phyloP scores from a whole-genome alignment of 2,888 invertebrate species.

The Himalopsyche kuldschensis region DNA sequence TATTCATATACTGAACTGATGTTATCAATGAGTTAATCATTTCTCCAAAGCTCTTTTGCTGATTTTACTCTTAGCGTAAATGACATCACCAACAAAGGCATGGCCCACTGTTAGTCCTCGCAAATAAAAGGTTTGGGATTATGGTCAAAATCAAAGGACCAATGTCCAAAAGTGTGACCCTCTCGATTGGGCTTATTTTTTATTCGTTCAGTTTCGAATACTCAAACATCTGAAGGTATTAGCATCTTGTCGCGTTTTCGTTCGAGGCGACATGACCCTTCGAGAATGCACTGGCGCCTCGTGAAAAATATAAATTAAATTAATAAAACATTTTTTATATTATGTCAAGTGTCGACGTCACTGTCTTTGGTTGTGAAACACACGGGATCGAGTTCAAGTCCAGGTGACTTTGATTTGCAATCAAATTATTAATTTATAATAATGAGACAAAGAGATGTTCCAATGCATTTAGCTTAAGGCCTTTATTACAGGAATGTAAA shows the following conservation, averaged over 20 bases:
- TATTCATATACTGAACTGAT: no score
- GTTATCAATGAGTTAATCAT: no score
- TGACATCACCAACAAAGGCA: background rate
- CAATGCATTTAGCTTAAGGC: no score
- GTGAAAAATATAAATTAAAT: background rate
- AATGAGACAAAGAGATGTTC: no score
- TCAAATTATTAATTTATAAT: no score
- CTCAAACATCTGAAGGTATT: conserved; percentile 11
- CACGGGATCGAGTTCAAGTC: no score
- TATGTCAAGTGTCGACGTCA: no score
- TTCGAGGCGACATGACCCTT: conserved; percentile 1
- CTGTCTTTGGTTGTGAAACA: no score
- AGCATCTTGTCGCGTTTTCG: conserved; percentile 6
- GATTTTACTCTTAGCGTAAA: background rate
- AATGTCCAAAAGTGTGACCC: background rate
- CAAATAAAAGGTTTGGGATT: background rate
- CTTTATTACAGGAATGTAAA: no score
- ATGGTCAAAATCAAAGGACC: background rate
- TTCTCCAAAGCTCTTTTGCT: background rate
- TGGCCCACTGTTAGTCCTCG: background rate
- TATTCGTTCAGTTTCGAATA: background rate
- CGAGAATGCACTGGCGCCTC: background rate
- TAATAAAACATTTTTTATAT: no score
- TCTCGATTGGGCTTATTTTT: background rate
- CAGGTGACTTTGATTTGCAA: no score